Evolutionary conservation across 2,888 invertebrate genomes (phyloP).

Genomic region (Drepana falcataria): DNA sequence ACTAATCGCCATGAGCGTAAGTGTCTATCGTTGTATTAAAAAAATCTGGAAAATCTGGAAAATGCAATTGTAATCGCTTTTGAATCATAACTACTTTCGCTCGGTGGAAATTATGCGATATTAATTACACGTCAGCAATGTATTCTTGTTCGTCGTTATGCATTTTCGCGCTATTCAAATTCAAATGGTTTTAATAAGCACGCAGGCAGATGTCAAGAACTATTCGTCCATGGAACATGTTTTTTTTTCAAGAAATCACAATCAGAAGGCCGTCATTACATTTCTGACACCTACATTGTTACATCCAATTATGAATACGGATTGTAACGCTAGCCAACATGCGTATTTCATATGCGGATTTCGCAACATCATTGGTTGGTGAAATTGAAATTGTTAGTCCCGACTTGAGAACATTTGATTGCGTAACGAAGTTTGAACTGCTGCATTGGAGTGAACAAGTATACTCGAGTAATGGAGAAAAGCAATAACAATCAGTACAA

Average conservation of each 20-base stretch:
- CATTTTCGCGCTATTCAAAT: constrained; percentile 14
- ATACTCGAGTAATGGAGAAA: too few relatives aligned
- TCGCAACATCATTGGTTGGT: too few relatives aligned
- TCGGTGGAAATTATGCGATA: constrained; percentile 45
- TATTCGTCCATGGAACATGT: not conserved
- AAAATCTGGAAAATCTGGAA: constrained; percentile 64
- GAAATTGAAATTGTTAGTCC: too few relatives aligned
- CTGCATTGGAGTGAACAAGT: too few relatives aligned
- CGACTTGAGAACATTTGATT: too few relatives aligned
- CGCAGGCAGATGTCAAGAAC: constrained; percentile 6
- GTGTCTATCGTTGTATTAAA: constrained; percentile 46
- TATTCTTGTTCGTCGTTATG: constrained; percentile 22
- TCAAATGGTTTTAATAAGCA: constrained; percentile 12
- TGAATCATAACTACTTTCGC: constrained; percentile 67
- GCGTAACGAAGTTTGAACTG: too few relatives aligned
- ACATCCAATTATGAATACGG: not conserved
- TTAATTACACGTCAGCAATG: constrained; percentile 45
- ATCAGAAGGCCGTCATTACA: too few relatives aligned
- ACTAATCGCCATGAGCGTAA: constrained; percentile 52
- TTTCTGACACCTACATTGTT: not conserved
- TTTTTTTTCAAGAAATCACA: too few relatives aligned
- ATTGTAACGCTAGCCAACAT: too few relatives aligned
- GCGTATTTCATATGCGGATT: too few relatives aligned
- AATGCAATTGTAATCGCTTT: constrained; percentile 53
- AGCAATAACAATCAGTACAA: not conserved